Conservation (phyloP, 23 tunicate genomes). For the Corella eumyota region DNA sequence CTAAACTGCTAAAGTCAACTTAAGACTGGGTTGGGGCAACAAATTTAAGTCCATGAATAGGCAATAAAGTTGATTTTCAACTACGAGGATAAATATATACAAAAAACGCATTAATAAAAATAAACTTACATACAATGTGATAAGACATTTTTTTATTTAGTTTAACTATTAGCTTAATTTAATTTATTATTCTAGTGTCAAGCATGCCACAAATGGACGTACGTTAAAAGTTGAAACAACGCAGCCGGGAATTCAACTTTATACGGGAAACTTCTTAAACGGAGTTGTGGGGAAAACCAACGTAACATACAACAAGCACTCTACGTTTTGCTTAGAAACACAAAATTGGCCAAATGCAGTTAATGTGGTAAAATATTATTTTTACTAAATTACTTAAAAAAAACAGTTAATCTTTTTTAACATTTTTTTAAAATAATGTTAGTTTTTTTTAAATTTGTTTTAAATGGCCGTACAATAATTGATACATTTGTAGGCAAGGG, state of each 20-base stretch:
- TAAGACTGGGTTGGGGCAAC: too few relatives aligned
- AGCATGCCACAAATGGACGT: conserved; percentile 60
- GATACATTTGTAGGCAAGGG: conserved; percentile 11
- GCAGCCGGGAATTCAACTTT: conserved; percentile 86
- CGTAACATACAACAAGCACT: conserved; percentile 60
- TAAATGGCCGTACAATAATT: too few relatives aligned
- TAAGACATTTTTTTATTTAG: background rate
- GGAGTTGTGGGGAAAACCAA: conserved; percentile 46
- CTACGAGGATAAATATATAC: too few relatives aligned
- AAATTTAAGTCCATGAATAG: too few relatives aligned
- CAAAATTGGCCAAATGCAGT: conserved; percentile 93
- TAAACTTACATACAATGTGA: background rate
- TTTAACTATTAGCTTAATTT: background rate
- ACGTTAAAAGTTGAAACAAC: conserved; percentile 58
- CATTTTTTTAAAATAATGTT: too few relatives aligned
- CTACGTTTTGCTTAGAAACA: conserved; percentile 87
- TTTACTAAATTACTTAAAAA: too few relatives aligned
- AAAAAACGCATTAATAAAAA: too few relatives aligned
- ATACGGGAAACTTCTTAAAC: conserved; percentile 78
- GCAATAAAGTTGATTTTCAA: too few relatives aligned
- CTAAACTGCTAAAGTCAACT: too few relatives aligned
- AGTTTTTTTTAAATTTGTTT: too few relatives aligned
- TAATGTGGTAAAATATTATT: conserved; percentile 45
- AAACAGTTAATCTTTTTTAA: too few relatives aligned
- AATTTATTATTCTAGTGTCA: conserved; percentile 13